A percentile compares a stretch with the other conserved stretches of the same genome.
These are phyloP conservation scores for Nasonia oneida DNA, from an alignment of 2,888 invertebrate species.

Conservation along the genomic window DNA sequence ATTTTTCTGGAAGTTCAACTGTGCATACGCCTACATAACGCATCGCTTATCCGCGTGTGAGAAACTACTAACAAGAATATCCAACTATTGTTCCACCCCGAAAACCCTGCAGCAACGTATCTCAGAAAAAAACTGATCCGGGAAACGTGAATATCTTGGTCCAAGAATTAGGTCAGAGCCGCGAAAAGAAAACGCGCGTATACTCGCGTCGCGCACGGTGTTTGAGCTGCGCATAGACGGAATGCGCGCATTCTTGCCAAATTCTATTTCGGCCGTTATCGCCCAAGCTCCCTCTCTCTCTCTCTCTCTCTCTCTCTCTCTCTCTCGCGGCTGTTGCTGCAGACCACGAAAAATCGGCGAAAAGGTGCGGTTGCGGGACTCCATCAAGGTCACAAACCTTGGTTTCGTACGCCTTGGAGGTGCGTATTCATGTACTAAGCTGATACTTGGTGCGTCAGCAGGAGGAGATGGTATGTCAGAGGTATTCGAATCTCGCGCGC, in stretches of 20 bases:
- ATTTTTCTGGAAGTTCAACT: too few species aligned
- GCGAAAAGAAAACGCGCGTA: conserved; percentile 14
- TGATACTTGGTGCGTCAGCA: background rate
- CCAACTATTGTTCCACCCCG: background rate
- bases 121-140: conserved; percentile 8
- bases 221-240: conserved; percentile 3
- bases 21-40: too few species aligned
- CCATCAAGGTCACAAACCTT: background rate
- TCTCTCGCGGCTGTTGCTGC: background rate
- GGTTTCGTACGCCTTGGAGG: background rate
- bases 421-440: too few species aligned
- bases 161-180: conserved; percentile 51
- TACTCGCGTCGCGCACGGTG: background rate
- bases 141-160: conserved; percentile 16
- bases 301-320: conserved; percentile 3
- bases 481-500: background rate
- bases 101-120: too few species aligned
- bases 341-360: background rate
- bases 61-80: background rate
- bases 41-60: background rate
- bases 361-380: background rate
- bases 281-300: background rate
- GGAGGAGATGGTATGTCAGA: background rate
- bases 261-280: conserved; percentile 58
- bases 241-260: conserved; percentile 63